Evolutionary conservation across 1,140 invertebrate species (phyloP).

Genomic region (Dysdera silvatica): DNA sequence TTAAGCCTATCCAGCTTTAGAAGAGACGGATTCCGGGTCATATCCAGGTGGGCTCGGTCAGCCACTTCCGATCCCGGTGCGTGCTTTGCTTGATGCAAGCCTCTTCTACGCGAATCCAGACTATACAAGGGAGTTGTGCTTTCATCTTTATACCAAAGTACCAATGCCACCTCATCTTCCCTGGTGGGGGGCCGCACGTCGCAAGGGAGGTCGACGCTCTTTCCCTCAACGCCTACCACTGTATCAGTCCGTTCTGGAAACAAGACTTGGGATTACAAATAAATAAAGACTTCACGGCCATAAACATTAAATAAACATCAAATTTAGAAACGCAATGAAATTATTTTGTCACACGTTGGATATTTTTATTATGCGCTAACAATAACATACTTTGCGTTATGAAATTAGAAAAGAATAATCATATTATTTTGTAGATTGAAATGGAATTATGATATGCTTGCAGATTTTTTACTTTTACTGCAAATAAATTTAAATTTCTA

Average conservation of each 20-base stretch:
- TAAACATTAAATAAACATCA: no score
- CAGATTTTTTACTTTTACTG: no score
- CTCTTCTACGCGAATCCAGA: slow-evolving; percentile 35
- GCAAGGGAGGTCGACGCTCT: slow-evolving; percentile 66
- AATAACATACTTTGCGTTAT: no score
- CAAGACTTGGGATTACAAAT: no score
- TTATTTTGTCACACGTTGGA: no score
- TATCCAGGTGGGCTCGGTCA: slow-evolving; percentile 31
- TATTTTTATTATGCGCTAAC: no score
- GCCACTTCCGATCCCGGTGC: slow-evolving; percentile 31
- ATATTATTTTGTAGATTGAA: no score
- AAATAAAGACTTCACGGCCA: no score
- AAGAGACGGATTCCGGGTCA: slow-evolving; percentile 25
- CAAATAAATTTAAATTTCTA: no score
- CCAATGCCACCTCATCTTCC: slow-evolving; percentile 66
- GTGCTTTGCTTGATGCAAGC: slow-evolving; percentile 33
- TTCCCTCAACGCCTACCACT: slow-evolving; percentile 46
- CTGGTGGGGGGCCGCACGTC: slow-evolving; percentile 63
- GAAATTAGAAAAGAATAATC: no score
- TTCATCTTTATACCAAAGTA: slow-evolving; percentile 80
- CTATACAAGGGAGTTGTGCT: slow-evolving; percentile 65
- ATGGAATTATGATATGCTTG: no score
- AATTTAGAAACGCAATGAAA: no score
- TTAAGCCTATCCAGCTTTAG: slow-evolving; percentile 29
- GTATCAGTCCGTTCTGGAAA: slow-evolving; percentile 32